These are phyloP conservation scores for Mythimna vitellina DNA, from an alignment of 2,888 invertebrate species.

Conservation along the genomic window DNA sequence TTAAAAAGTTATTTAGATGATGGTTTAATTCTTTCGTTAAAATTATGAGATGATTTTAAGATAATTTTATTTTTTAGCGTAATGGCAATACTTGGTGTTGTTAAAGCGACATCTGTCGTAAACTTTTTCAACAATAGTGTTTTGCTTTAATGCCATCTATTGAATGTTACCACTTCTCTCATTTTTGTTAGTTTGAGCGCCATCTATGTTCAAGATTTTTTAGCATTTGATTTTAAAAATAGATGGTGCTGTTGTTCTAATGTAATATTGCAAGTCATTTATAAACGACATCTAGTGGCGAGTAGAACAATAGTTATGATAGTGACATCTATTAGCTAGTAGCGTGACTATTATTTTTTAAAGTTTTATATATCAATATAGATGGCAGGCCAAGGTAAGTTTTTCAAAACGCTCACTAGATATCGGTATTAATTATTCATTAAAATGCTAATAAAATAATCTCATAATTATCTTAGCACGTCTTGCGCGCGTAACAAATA, in stretches of 20 bases:
- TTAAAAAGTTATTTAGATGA: neutral
- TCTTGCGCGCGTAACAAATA: too few relatives aligned
- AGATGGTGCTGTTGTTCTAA: neutral
- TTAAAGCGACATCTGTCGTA: constrained; percentile 8
- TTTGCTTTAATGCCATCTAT: constrained; percentile 21
- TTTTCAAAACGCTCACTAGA: neutral
- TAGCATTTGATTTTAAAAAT: neutral
- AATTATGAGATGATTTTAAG: neutral
- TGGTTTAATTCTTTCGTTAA: neutral
- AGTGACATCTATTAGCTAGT: constrained; percentile 24
- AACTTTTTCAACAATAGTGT: neutral
- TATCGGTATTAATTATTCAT: neutral
- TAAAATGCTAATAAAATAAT: neutral
- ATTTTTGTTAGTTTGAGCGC: neutral
- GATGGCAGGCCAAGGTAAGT: constrained; percentile 7
- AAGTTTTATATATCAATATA: neutral
- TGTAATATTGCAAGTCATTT: neutral
- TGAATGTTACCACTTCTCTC: rapidly evolving
- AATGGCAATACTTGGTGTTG: constrained; percentile 12
- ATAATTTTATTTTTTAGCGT: neutral
- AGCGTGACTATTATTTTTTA: constrained; percentile 3
- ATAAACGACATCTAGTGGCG: constrained; percentile 59
- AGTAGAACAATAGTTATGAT: constrained; percentile 41
- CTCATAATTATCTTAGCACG: too few relatives aligned
- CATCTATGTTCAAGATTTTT: constrained; percentile 1